phyloP scores from a whole-genome alignment of 2,888 invertebrate species.

The Apoda limacodes region DNA sequence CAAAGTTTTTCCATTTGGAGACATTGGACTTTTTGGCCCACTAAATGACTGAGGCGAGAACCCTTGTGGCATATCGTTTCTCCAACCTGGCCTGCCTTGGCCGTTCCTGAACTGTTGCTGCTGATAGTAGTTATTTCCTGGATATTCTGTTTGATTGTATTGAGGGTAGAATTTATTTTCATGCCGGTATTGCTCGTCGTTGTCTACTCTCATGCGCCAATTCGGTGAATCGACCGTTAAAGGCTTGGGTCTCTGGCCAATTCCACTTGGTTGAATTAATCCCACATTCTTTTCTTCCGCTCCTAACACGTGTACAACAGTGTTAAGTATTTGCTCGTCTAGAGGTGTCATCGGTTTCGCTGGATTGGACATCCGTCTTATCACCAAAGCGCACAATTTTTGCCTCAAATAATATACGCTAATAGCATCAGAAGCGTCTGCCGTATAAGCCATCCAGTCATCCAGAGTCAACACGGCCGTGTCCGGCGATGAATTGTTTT shows the following conservation, averaged over 20 bases:
- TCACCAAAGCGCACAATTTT: constrained; percentile 78
- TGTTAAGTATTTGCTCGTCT: constrained; percentile 77
- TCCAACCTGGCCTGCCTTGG: constrained; percentile 32
- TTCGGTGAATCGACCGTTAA: constrained; percentile 69
- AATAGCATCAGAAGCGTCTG: constrained; percentile 75
- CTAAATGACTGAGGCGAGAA: constrained; percentile 35
- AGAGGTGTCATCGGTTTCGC: constrained; percentile 64
- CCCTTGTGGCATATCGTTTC: constrained; percentile 29
- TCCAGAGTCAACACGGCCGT: constrained; percentile 71
- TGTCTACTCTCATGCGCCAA: constrained; percentile 39
- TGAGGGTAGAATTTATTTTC: constrained; percentile 33
- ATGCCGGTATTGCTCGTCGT: constrained; percentile 37
- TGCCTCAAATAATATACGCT: constrained; percentile 76
- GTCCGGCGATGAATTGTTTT: constrained; percentile 42
- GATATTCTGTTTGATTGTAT: constrained; percentile 29
- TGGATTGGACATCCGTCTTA: constrained; percentile 72
- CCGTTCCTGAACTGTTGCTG: constrained; percentile 35
- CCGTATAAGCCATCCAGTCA: constrained; percentile 80
- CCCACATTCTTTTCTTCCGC: constrained; percentile 79
- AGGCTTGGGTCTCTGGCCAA: constrained; percentile 81
- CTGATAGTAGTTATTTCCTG: constrained; percentile 33
- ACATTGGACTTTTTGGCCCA: constrained; percentile 44
- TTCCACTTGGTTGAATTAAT: constrained; percentile 77
- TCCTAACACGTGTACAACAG: constrained; percentile 75
- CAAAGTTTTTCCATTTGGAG: constrained; percentile 44